A percentile compares a stretch with the other conserved stretches of the same genome.
These are phyloP conservation scores for Macropus fuliginosus DNA, from an alignment of 2,797 vertebrate species.

Conservation along the genomic window DNA sequence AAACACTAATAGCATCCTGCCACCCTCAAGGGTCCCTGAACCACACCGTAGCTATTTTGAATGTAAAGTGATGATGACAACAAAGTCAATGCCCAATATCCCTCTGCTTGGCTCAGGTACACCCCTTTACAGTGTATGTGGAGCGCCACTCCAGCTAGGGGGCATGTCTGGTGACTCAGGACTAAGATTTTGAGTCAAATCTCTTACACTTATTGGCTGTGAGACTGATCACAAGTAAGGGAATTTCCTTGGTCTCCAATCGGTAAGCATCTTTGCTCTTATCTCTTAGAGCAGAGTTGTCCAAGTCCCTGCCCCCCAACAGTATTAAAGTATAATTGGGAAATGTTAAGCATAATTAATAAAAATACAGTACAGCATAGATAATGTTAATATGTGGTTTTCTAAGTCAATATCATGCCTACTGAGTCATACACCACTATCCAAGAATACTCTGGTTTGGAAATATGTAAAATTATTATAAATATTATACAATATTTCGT, in stretches of 20 bases:
- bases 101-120: not conserved
- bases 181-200: not conserved
- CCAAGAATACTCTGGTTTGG: not conserved
- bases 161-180: too few species aligned
- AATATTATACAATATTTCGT: not conserved
- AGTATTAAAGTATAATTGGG: too few species aligned
- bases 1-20: not conserved
- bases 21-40: not conserved
- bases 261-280: not conserved
- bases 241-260: not conserved
- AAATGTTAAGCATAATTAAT: too few species aligned
- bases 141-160: not conserved
- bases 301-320: not conserved
- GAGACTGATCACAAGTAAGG: not conserved
- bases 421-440: not conserved
- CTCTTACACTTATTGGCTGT: not conserved
- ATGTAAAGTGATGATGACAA: not conserved
- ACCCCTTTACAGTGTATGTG: not conserved
- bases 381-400: too few species aligned
- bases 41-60: not conserved
- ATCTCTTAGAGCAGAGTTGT: not conserved
- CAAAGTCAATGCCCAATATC: not conserved
- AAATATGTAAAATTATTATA: not conserved
- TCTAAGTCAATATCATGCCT: too few species aligned
- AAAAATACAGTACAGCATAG: too few species aligned